Evolutionary conservation across 2,113 vertebrate species (phyloP).

Genomic region (Paracanthobrama guichenoti): DNA sequence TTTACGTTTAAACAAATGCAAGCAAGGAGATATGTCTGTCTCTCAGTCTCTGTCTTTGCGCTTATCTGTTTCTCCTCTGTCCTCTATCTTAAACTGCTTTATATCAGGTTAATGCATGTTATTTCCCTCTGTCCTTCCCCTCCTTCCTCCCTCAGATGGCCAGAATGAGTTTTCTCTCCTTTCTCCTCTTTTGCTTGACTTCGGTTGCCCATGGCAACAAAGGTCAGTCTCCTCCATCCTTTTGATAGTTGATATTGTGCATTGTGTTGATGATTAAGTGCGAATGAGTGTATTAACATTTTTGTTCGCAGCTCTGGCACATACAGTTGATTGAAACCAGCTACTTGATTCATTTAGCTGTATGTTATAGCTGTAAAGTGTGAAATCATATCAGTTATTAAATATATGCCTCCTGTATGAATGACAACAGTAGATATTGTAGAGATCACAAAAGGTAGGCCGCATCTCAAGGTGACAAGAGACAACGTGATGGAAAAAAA

Average conservation of each 20-base stretch:
- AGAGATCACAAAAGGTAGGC: background rate
- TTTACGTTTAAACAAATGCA: background rate
- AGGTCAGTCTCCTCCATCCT: constrained; percentile 77
- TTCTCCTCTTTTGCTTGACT: constrained; percentile 81
- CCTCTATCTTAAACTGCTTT: constrained; percentile 56
- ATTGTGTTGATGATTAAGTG: constrained; percentile 46
- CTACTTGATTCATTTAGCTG: background rate
- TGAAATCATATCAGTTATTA: background rate
- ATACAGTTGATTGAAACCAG: background rate
- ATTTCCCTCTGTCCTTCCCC: constrained; percentile 57
- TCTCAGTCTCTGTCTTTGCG: constrained; percentile 39
- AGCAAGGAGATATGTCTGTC: constrained; percentile 43
- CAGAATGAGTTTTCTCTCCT: constrained; percentile 80
- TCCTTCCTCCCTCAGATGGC: constrained; percentile 77
- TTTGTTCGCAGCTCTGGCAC: background rate
- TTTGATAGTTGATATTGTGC: constrained; percentile 63
- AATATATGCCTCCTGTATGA: background rate
- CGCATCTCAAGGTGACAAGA: constrained; percentile 36
- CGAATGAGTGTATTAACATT: constrained; percentile 22
- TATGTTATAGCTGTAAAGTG: background rate
- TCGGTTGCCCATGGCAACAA: constrained; percentile 81
- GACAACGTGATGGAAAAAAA: constrained; percentile 45
- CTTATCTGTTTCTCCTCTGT: constrained; percentile 49
- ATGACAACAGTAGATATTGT: background rate
- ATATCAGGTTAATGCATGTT: constrained; percentile 75